Evolutionary conservation across 2,888 invertebrate genomes (phyloP).

Genomic region (Monopis laevigella): DNA sequence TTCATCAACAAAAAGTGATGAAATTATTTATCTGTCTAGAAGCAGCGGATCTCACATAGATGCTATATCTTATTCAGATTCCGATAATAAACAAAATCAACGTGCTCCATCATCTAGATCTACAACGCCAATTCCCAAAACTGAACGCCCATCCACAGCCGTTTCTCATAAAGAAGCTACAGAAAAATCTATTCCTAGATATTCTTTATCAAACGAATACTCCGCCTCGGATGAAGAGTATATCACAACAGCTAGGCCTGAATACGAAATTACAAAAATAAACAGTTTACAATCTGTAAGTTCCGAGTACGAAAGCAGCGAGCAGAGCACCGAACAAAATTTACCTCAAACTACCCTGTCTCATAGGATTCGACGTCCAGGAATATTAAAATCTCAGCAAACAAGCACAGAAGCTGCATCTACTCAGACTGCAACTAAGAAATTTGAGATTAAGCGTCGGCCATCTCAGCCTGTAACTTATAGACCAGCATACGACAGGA

Average conservation of each 20-base stretch:
- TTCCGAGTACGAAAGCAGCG: conserved; percentile 22
- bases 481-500: conserved; percentile 51
- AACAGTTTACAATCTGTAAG: conserved; percentile 15
- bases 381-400: conserved; percentile 46
- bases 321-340: conserved; percentile 36
- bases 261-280: conserved; percentile 27
- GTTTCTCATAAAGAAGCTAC: conserved; percentile 39
- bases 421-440: conserved; percentile 21
- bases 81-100: conserved; percentile 29
- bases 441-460: conserved; percentile 34
- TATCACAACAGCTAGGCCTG: conserved; percentile 21
- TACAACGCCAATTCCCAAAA: conserved; percentile 30
- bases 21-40: conserved; percentile 32
- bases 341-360: conserved; percentile 52
- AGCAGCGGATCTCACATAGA: conserved; percentile 34
- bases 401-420: conserved; percentile 40
- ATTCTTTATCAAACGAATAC: conserved; percentile 23
- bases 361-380: conserved; percentile 50
- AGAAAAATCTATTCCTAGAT: conserved; percentile 33
- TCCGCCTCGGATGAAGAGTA: conserved; percentile 31
- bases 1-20: conserved; percentile 29
- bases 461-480: conserved; percentile 46
- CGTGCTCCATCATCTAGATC: conserved; percentile 7
- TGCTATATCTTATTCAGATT: conserved; percentile 28
- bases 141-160: conserved; percentile 27